Conservation (phyloP, 2,888 invertebrate species). For the Dendrolimus pini region DNA sequence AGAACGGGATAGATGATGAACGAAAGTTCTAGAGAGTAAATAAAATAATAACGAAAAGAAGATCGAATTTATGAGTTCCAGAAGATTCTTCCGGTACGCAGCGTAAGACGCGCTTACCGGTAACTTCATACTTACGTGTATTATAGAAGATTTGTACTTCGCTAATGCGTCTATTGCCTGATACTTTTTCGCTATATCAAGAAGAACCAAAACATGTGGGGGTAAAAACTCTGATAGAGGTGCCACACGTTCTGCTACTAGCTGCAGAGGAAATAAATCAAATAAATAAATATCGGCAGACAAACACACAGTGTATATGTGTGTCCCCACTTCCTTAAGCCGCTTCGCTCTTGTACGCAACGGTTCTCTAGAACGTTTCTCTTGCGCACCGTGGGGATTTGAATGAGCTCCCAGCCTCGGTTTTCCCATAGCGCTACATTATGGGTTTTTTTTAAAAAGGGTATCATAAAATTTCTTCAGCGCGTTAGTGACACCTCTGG, state of each 20-base stretch:
- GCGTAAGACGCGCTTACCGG: too few relatives aligned
- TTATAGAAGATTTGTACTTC: slow-evolving; percentile 30
- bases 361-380: too few relatives aligned
- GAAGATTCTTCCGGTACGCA: too few relatives aligned
- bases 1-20: too few relatives aligned
- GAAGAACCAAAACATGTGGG: slow-evolving; percentile 49
- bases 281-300: not conserved
- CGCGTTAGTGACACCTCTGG: too few relatives aligned
- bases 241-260: slow-evolving; percentile 43
- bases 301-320: too few relatives aligned
- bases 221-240: slow-evolving; percentile 55
- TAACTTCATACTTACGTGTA: slow-evolving; percentile 37
- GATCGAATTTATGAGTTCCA: too few relatives aligned
- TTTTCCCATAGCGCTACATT: not conserved
- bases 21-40: too few relatives aligned
- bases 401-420: not conserved
- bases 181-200: slow-evolving; percentile 44
- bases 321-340: too few relatives aligned
- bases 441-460: not conserved
- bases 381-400: too few relatives aligned
- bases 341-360: too few relatives aligned
- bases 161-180: slow-evolving; percentile 39
- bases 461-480: not conserved
- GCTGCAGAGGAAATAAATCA: slow-evolving; percentile 22
- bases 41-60: too few relatives aligned